These are phyloP conservation scores for Anthoscopus minutus DNA, from an alignment of 2,113 vertebrate genomes.

Conservation along the genomic window DNA sequence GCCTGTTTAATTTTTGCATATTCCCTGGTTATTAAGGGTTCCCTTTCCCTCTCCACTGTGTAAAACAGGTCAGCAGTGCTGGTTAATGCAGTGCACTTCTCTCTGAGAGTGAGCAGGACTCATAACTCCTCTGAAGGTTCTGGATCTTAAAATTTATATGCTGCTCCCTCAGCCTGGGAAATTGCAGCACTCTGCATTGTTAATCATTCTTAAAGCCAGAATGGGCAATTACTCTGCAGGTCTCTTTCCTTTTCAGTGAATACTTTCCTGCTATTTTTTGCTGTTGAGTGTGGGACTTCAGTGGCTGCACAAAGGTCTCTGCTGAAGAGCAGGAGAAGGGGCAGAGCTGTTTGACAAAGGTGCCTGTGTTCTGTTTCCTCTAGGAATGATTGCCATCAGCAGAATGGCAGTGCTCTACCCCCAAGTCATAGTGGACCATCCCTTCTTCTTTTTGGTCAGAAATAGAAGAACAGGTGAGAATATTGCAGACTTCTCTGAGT, in stretches of 20 bases:
- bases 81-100: background rate
- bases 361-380: background rate
- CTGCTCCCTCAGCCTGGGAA: background rate
- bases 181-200: background rate
- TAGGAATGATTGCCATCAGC: constrained; percentile 93
- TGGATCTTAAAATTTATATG: background rate
- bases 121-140: background rate
- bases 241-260: background rate
- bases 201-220: constrained; percentile 1
- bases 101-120: background rate
- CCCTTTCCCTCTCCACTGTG: background rate
- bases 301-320: background rate
- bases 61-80: background rate
- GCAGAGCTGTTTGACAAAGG: background rate
- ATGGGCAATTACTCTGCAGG: background rate
- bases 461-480: constrained; percentile 87
- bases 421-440: constrained; percentile 96
- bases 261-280: background rate
- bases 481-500: background rate
- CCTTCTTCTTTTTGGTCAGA: constrained; percentile 93
- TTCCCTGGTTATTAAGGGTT: background rate
- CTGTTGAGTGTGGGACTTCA: background rate
- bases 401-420: constrained; percentile 93
- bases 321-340: background rate
- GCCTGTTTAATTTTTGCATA: background rate